Base-by-base conservation (phyloP, 2,888 invertebrate species). In the Sycophila texana region DNA sequence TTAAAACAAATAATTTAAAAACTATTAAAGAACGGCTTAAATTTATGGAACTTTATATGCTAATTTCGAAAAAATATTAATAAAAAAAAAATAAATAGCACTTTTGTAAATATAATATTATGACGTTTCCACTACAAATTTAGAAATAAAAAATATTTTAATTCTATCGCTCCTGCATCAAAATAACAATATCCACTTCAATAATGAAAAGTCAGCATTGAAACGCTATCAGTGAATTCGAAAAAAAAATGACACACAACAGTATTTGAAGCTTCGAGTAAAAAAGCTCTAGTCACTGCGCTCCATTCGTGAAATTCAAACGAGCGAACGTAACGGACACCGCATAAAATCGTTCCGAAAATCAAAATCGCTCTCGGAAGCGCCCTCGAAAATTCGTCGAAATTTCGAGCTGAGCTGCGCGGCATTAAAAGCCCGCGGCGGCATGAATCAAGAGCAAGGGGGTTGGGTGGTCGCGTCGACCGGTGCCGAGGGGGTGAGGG, bases 381-480 rank as follows among this genome's bases (percentile, higher is more conserved):
- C 26, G 26, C 22, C 26, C 60, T 26, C 22, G 26, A 63, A 63
- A 63, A 63, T 10, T 30, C 63, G 63, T 39, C 4, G 39, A 20
- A 30, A 63, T 22, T 63, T 30, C 26, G 22, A 26, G 63, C 49
- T 4, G 12, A 14, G n/a, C 39, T 7, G 7, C 39, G 66, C 66
- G 47, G 51, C 66, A 66, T 66, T 66, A 66, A 66, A 51, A 66
- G 66, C 66, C 51, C 66, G 18, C 65, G 65, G 55, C 10, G 49
- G 67, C 30, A 39, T 53, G 66, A 68, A 75, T 74, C 57, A 61
- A 68, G 39, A 39, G 10, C 60, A 53, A 51, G 22, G 16, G 49
- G 57, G 65, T 72, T 58, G 58, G 58, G 57, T 18, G 71, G 78
- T 49, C 70, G 74, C 70, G 70, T 74, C 57, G 51, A 49, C 68